Evolutionary conservation across 1,140 invertebrate genomes (phyloP).

Genomic region (Lucilia cuprina): DNA sequence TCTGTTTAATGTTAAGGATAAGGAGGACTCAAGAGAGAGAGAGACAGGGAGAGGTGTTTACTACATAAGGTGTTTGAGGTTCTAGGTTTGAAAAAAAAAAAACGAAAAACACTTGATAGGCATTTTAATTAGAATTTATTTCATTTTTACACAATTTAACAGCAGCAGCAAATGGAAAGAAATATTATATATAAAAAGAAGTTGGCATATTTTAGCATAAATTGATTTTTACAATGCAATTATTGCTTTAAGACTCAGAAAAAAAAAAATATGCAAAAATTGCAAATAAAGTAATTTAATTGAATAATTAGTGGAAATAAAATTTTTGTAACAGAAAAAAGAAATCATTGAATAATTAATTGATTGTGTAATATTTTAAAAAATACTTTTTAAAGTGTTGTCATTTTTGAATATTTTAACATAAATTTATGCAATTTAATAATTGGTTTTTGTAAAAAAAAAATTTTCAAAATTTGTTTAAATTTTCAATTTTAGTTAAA

Average conservation of each 20-base stretch:
- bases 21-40: too few species aligned
- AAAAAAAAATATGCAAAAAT: not conserved
- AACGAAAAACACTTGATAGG: not conserved
- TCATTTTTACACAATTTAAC: constrained; percentile 5
- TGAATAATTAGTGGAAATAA: not conserved
- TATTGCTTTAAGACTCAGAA: too few species aligned
- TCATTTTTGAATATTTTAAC: too few species aligned
- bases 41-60: not conserved
- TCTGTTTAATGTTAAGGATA: too few species aligned
- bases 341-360: not conserved
- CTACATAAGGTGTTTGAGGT: too few species aligned
- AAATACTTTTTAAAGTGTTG: too few species aligned
- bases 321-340: not conserved
- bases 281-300: not conserved
- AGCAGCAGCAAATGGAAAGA: not conserved
- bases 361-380: too few species aligned
- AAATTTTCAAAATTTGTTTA: too few species aligned
- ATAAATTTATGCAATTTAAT: too few species aligned
- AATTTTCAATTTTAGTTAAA: too few species aligned
- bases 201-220: constrained; percentile 7
- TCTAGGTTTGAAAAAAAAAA: not conserved
- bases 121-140: constrained; percentile 18
- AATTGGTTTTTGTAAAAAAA: too few species aligned
- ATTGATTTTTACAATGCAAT: not conserved
- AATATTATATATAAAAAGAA: not conserved